Evolutionary conservation across 2,797 vertebrate species (phyloP).

Genomic region (Pristis pectinata): DNA sequence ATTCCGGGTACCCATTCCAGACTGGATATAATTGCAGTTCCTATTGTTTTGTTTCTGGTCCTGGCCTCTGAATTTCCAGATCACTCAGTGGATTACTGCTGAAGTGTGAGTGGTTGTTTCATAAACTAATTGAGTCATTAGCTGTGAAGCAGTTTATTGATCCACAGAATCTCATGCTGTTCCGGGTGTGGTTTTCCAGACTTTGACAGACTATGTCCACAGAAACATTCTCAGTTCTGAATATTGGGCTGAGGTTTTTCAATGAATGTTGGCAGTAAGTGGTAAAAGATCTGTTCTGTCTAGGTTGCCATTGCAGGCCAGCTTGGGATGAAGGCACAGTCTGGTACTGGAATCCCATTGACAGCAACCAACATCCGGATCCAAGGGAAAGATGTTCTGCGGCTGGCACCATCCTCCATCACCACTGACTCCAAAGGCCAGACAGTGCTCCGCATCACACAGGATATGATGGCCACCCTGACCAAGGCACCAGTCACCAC

Average conservation of each 20-base stretch:
- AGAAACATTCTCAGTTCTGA: background rate
- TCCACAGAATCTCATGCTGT: background rate
- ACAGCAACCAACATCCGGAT: conserved; percentile 87
- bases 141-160: background rate
- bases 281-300: conserved; percentile 38
- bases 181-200: background rate
- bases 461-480: conserved; percentile 98
- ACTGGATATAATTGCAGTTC: background rate
- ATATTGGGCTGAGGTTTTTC: background rate
- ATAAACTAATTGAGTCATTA: background rate
- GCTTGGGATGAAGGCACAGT: conserved; percentile 78
- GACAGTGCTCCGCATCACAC: conserved; percentile 91
- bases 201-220: too few species aligned
- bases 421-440: conserved; percentile 94
- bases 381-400: conserved; percentile 91
- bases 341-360: conserved; percentile 74
- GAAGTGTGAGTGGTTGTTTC: background rate
- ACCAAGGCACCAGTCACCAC: conserved; percentile 90
- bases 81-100: background rate
- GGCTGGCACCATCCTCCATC: conserved; percentile 88
- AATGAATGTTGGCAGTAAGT: background rate
- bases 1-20: background rate
- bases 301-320: conserved; percentile 93
- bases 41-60: background rate
- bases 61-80: background rate